A percentile compares a stretch with the other conserved stretches of the same genome.
Evolutionary conservation across 2,888 invertebrate genomes (phyloP).

Genomic region (Tachina grossa): DNA sequence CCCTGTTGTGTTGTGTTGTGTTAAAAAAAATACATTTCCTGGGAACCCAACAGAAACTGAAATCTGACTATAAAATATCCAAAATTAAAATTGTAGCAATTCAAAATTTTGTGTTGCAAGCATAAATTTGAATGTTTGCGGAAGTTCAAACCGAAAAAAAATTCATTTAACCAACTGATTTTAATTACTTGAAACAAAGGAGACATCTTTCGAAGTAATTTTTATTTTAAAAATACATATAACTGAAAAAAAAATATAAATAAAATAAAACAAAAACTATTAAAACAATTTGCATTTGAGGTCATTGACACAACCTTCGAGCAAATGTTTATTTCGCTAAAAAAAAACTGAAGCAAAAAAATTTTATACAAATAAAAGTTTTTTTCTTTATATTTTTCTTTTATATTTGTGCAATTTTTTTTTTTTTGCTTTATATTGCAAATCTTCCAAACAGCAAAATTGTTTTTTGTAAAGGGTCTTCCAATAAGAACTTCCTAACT

Average conservation of each 20-base stretch:
- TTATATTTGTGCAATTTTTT: background rate
- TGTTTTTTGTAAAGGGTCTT: background rate
- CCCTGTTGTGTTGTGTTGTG: too few relatives aligned
- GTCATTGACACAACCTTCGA: conserved; percentile 76
- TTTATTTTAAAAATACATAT: background rate
- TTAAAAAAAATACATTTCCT: too few relatives aligned
- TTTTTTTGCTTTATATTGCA: background rate
- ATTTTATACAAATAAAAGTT: background rate
- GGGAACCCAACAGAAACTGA: too few relatives aligned
- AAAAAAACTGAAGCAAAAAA: conserved; percentile 4
- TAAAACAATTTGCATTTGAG: conserved; percentile 78
- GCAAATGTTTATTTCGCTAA: conserved; percentile 37
- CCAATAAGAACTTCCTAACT: too few relatives aligned
- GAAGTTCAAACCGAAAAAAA: background rate
- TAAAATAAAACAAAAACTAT: conserved; percentile 35
- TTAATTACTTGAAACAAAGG: background rate
- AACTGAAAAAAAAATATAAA: conserved; percentile 18
- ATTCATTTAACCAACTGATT: background rate
- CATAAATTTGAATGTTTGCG: background rate
- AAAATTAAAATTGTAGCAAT: background rate
- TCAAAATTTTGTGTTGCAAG: background rate
- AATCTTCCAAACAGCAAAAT: background rate
- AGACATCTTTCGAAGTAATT: background rate
- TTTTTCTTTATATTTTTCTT: background rate
- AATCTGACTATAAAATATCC: background rate